Conservation (phyloP, 2,888 invertebrate species). For the Nephrotoma flavescens region DNA sequence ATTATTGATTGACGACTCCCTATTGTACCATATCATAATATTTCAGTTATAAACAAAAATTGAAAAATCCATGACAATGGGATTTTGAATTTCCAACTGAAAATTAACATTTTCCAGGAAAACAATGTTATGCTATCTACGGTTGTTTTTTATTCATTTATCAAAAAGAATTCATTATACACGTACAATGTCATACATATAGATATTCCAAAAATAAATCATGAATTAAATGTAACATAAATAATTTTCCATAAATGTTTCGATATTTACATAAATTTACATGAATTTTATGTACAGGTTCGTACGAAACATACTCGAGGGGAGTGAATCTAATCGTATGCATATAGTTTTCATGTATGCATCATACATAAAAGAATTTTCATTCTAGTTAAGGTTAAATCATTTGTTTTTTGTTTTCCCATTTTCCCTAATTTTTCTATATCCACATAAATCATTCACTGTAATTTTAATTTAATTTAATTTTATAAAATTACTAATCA, state of each 20-base stretch:
- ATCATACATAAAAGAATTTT: neutral
- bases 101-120: neutral
- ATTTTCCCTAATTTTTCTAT: neutral
- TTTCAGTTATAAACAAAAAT: neutral
- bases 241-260: neutral
- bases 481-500: neutral
- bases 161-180: neutral
- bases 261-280: neutral
- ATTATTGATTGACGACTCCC: neutral
- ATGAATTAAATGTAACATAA: neutral
- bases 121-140: neutral
- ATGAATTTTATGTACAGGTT: neutral
- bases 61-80: neutral
- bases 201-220: neutral
- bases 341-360: neutral
- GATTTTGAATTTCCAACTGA: neutral
- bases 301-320: neutral
- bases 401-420: neutral
- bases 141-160: neutral
- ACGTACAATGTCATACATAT: neutral
- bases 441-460: neutral
- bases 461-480: neutral
- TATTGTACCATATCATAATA: neutral
- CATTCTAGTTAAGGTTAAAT: neutral
- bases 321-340: neutral